These are phyloP conservation scores for Drosophila trapezifrons DNA, from an alignment of 1,140 invertebrate species.

Conservation along the genomic window DNA sequence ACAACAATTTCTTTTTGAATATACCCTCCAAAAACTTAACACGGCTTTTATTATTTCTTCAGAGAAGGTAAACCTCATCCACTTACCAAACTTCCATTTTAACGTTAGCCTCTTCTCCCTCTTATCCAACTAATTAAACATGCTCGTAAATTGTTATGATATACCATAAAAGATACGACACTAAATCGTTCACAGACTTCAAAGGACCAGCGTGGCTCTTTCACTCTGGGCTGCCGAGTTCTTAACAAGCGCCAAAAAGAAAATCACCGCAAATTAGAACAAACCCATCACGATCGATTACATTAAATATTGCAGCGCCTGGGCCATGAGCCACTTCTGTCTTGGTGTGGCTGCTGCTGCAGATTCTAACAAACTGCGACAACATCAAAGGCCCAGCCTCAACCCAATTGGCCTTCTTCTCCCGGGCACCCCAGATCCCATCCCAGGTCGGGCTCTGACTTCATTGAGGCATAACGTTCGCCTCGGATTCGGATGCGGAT, in stretches of 20 bases:
- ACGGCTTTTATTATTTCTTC: not conserved
- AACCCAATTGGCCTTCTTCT: conserved; percentile 49
- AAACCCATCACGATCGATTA: conserved; percentile 69
- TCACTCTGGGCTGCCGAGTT: not conserved
- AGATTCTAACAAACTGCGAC: conserved; percentile 61
- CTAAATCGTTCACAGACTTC: conserved; percentile 38
- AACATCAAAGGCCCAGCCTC: conserved; percentile 60
- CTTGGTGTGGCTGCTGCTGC: conserved; percentile 17
- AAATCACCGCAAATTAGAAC: conserved; percentile 68
- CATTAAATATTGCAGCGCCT: conserved; percentile 58
- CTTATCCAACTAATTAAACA: conserved; percentile 32
- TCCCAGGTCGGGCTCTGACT: conserved; percentile 10
- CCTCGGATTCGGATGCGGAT: conserved; percentile 33
- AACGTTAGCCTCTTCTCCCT: not conserved
- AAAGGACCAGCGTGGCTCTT: conserved; percentile 44
- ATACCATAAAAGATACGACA: conserved; percentile 44
- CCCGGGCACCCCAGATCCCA: conserved; percentile 3
- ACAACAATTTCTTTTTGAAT: not conserved
- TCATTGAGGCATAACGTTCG: conserved; percentile 13
- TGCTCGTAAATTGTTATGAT: conserved; percentile 44
- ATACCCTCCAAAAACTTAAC: not conserved
- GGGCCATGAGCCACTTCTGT: conserved; percentile 19
- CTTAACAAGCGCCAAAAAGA: conserved; percentile 63
- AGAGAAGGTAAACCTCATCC: not conserved
- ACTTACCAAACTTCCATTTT: conserved; percentile 1